Conservation (phyloP, 2,113 vertebrate genomes). For the Callithrix jacchus region DNA sequence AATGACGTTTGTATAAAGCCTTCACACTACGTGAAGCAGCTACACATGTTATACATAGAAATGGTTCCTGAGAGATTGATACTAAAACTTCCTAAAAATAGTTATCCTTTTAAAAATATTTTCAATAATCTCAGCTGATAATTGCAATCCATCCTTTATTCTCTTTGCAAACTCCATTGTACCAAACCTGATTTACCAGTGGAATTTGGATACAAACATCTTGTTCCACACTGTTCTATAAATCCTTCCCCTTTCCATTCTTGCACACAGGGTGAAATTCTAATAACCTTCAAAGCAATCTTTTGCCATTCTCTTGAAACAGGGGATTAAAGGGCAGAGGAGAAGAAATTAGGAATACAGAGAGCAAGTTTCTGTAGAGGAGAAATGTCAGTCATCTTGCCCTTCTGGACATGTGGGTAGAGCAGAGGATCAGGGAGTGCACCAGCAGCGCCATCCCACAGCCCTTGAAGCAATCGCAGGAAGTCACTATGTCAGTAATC, state of each 20-base stretch:
- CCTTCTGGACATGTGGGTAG: neutral
- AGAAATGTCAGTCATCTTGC: neutral
- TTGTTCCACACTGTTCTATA: neutral
- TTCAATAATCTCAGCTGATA: neutral
- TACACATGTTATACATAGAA: neutral
- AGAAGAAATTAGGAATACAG: neutral
- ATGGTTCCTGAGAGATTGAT: neutral
- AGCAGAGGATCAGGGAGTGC: neutral
- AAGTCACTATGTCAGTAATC: neutral
- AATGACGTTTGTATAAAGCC: neutral
- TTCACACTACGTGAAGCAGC: neutral
- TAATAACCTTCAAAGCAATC: neutral
- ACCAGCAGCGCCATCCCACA: neutral
- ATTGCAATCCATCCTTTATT: neutral
- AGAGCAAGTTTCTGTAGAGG: neutral
- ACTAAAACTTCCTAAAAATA: neutral
- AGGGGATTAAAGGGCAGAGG: neutral
- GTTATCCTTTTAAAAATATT: neutral
- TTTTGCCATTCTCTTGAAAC: neutral
- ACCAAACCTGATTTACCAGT: neutral
- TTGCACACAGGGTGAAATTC: neutral
- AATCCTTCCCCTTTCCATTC: neutral
- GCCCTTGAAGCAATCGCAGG: rapidly evolving
- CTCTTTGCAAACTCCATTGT: neutral
- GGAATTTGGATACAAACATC: neutral